These are phyloP conservation scores for Procambarus virginalis DNA, from an alignment of 1,140 invertebrate genomes.

Conservation along the genomic window DNA sequence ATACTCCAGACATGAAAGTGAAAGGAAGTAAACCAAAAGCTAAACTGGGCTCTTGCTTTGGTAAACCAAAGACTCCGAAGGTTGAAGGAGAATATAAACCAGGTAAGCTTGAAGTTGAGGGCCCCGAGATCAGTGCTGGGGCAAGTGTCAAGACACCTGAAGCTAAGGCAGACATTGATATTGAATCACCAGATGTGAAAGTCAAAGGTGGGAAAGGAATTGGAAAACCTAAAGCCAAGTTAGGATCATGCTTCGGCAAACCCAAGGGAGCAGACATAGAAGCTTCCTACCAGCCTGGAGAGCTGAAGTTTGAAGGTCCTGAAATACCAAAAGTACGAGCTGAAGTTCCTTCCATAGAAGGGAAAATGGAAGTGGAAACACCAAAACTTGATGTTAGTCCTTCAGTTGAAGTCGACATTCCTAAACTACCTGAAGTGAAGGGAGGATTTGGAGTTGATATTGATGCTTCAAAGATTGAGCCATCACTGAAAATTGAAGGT, in stretches of 20 bases:
- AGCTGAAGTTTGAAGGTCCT: conserved; percentile 20
- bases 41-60: conserved; percentile 47
- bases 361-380: conserved; percentile 19
- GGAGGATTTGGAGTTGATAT: conserved; percentile 1
- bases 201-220: conserved; percentile 37
- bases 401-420: conserved; percentile 19
- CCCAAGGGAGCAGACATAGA: conserved; percentile 28
- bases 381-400: conserved; percentile 12
- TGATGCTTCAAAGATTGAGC: conserved; percentile 11
- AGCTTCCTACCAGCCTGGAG: conserved; percentile 41
- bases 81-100: conserved; percentile 42
- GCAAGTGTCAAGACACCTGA: neutral
- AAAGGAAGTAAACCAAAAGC: conserved; percentile 38
- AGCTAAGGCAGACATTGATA: neutral
- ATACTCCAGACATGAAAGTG: conserved; percentile 33
- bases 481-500: conserved; percentile 19
- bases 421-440: conserved; percentile 1
- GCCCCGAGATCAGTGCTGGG: neutral
- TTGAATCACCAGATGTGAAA: conserved; percentile 38
- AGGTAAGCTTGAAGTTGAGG: conserved; percentile 6
- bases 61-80: conserved; percentile 35
- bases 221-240: conserved; percentile 30
- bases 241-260: conserved; percentile 61
- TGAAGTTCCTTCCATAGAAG: conserved; percentile 32
- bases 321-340: conserved; percentile 9